Evolutionary conservation across 2,888 invertebrate genomes (phyloP).

Genomic region (Argyresthia albistria): DNA sequence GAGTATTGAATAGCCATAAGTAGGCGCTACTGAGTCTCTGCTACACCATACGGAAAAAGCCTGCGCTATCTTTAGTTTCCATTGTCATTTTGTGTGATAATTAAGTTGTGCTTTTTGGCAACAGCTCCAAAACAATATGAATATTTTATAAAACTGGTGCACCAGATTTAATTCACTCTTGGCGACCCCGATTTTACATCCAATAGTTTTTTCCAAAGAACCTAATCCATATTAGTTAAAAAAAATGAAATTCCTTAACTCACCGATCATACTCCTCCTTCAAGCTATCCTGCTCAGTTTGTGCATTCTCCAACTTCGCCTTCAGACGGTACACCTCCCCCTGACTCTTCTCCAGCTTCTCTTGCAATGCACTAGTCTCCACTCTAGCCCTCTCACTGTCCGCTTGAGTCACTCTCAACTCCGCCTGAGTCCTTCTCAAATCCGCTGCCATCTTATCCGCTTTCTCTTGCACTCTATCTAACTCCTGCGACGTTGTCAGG

Average conservation of each 20-base stretch:
- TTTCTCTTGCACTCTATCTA: conserved; percentile 86
- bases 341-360: conserved; percentile 94
- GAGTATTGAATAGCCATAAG: too few species aligned
- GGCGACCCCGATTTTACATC: too few species aligned
- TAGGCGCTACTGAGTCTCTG: too few species aligned
- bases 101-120: too few species aligned
- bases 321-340: conserved; percentile 95
- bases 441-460: conserved; percentile 90
- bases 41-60: too few species aligned
- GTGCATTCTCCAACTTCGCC: conserved; percentile 94
- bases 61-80: too few species aligned
- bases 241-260: conserved; percentile 15
- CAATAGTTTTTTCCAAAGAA: too few species aligned
- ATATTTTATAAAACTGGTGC: too few species aligned
- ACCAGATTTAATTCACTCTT: too few species aligned
- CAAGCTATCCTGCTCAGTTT: conserved; percentile 93
- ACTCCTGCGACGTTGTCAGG: conserved; percentile 85
- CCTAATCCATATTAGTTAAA: background rate
- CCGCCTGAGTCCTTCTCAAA: conserved; percentile 89
- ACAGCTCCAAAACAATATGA: too few species aligned
- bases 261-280: conserved; percentile 91
- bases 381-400: conserved; percentile 90
- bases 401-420: conserved; percentile 91
- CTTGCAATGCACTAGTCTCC: conserved; percentile 89
- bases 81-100: too few species aligned